Percentiles rank a stretch among this genome's conserved stretches.
These are phyloP conservation scores for Pseudanteris insignis DNA, from an alignment of 2,888 invertebrate genomes.

Conservation along the genomic window DNA sequence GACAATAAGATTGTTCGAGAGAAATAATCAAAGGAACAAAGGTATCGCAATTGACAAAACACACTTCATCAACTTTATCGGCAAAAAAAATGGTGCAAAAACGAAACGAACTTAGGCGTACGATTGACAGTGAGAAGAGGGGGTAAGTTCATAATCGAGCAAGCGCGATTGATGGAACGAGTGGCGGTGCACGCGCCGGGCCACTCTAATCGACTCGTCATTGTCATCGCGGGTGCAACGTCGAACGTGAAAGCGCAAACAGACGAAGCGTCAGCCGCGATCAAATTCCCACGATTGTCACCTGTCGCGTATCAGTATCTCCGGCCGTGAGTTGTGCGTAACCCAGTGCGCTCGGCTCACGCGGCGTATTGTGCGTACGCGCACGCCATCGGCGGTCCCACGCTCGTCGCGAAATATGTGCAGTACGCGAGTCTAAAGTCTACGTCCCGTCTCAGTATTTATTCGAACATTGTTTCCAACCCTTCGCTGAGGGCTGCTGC, in stretches of 20 bases:
- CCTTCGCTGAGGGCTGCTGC: constrained; percentile 34
- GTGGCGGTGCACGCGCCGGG: constrained; percentile 35
- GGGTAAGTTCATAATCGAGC: too few relatives aligned
- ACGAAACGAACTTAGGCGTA: neutral
- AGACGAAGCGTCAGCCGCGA: constrained; percentile 25
- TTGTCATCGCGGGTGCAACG: constrained; percentile 39
- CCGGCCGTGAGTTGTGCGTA: constrained; percentile 18
- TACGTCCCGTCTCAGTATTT: constrained; percentile 30
- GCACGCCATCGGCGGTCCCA: constrained; percentile 31
- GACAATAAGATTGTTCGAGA: too few relatives aligned
- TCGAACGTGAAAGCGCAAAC: constrained; percentile 22
- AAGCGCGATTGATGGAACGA: constrained; percentile 29
- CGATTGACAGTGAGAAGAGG: too few relatives aligned
- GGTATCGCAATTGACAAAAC: too few relatives aligned
- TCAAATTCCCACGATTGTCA: constrained; percentile 44
- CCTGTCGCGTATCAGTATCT: constrained; percentile 39
- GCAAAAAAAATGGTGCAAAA: too few relatives aligned
- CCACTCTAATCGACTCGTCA: constrained; percentile 41
- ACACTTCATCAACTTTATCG: too few relatives aligned
- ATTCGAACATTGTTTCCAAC: constrained; percentile 32
- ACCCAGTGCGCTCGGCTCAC: constrained; percentile 23
- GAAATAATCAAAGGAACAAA: too few relatives aligned
- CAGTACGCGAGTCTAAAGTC: constrained; percentile 6
- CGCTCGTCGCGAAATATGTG: constrained; percentile 27
- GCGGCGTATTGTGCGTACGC: constrained; percentile 27